Conservation (phyloP, 2,888 invertebrate species). For the Seira musarum region DNA sequence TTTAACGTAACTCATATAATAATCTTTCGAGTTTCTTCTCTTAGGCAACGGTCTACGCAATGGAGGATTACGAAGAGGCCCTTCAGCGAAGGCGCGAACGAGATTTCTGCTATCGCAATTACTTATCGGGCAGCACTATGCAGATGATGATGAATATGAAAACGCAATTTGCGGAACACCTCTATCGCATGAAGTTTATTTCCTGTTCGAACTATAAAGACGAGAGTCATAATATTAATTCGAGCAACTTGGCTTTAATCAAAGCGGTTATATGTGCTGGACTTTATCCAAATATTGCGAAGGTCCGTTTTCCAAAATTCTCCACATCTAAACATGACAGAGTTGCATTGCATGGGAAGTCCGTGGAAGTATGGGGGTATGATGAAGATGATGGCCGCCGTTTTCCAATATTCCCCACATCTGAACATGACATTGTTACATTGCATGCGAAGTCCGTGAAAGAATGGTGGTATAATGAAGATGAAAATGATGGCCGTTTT, state of each 20-base stretch:
- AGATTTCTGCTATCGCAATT: slow-evolving; percentile 82
- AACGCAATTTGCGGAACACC: slow-evolving; percentile 82
- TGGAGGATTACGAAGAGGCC: slow-evolving; percentile 77
- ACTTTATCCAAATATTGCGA: slow-evolving; percentile 90
- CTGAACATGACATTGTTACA: too few relatives aligned
- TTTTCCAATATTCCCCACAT: too few relatives aligned
- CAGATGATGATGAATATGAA: slow-evolving; percentile 84
- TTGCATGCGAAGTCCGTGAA: too few relatives aligned
- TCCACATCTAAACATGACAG: slow-evolving; percentile 77
- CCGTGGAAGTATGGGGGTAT: too few relatives aligned
- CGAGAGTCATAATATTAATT: slow-evolving; percentile 81
- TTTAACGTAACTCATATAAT: too few relatives aligned
- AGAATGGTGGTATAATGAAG: too few relatives aligned
- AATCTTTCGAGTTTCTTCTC: too few relatives aligned
- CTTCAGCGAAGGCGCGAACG: slow-evolving; percentile 71
- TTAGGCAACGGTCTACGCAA: slow-evolving; percentile 78
- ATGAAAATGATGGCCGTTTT: too few relatives aligned
- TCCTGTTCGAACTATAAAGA: slow-evolving; percentile 76
- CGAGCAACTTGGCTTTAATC: slow-evolving; percentile 82
- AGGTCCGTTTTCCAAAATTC: slow-evolving; percentile 71
- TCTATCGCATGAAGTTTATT: slow-evolving; percentile 85
- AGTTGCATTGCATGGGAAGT: slow-evolving; percentile 82
- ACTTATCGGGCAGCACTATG: slow-evolving; percentile 79
- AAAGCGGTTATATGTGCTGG: slow-evolving; percentile 90
- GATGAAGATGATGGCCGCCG: too few relatives aligned